Percentiles rank a stretch among this genome's conserved stretches.
Evolutionary conservation across 2,113 vertebrate species (phyloP).

Genomic region (Verasper variegatus): DNA sequence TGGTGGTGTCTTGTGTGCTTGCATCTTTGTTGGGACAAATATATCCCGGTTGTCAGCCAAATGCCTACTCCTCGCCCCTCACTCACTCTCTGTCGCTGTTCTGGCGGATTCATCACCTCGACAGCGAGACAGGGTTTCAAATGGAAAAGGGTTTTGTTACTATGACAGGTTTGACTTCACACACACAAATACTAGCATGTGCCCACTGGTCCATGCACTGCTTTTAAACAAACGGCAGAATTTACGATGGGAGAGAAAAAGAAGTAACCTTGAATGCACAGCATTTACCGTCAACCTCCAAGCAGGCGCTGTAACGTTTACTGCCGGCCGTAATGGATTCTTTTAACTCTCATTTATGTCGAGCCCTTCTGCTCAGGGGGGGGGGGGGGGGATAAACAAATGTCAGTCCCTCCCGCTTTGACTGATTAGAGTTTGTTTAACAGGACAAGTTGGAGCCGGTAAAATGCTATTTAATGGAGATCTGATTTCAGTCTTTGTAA

Average conservation of each 20-base stretch:
- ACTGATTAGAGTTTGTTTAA: conserved; percentile 70
- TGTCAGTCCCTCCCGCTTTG: conserved; percentile 41
- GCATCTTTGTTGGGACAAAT: conserved; percentile 51
- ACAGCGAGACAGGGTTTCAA: neutral
- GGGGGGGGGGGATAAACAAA: conserved; percentile 51
- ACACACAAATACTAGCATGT: conserved; percentile 1
- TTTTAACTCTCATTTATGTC: conserved; percentile 51
- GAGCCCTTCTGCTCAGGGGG: conserved; percentile 38
- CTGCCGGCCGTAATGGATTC: conserved; percentile 60
- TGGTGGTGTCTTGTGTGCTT: neutral
- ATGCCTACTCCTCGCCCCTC: conserved; percentile 31
- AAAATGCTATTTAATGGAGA: conserved; percentile 54
- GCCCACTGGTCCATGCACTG: neutral
- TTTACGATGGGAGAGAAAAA: conserved; percentile 52
- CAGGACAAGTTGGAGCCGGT: conserved; percentile 11
- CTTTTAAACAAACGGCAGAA: conserved; percentile 59
- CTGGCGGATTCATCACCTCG: neutral
- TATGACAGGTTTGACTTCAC: neutral
- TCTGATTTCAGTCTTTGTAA: conserved; percentile 58
- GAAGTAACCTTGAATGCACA: conserved; percentile 54
- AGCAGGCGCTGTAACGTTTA: conserved; percentile 52
- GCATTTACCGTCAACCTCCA: conserved; percentile 54
- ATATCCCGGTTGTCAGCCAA: conserved; percentile 47
- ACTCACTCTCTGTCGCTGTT: conserved; percentile 25
- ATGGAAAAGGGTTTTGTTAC: neutral